Conservation (phyloP, 2,113 vertebrate species). For the Alexandromys fortis region DNA sequence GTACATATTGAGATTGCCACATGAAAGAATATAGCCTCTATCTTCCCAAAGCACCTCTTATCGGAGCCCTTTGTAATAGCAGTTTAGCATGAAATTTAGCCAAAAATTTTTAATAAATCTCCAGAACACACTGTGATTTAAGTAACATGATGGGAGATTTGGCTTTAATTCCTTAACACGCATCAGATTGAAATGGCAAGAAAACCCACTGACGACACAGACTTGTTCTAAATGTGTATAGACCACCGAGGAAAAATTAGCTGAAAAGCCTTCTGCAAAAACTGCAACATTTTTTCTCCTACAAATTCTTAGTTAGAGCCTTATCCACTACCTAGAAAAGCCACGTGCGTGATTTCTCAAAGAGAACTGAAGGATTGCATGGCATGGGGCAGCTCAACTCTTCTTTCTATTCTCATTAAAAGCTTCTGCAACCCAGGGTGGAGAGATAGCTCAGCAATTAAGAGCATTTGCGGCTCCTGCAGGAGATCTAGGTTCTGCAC, state of each 20-base stretch:
- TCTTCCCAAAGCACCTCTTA: constrained; percentile 47
- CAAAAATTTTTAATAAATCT: constrained; percentile 24
- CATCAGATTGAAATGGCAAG: constrained; percentile 9
- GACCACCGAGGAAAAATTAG: constrained; percentile 7
- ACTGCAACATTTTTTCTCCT: constrained; percentile 10
- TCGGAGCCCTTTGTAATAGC: constrained; percentile 28
- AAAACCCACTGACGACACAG: neutral
- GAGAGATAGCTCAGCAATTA: neutral
- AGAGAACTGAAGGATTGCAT: neutral
- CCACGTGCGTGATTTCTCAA: neutral
- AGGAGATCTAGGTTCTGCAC: neutral
- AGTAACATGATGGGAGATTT: neutral
- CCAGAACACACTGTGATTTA: constrained; percentile 15
- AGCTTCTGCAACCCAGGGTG: neutral
- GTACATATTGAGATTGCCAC: neutral
- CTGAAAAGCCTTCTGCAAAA: neutral
- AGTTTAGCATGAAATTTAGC: constrained; percentile 42
- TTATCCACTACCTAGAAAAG: constrained; percentile 19
- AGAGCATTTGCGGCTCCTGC: neutral
- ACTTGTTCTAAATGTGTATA: neutral
- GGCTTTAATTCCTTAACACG: constrained; percentile 3
- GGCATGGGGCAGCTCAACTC: neutral
- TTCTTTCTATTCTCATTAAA: constrained; percentile 36
- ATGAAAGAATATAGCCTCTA: constrained; percentile 55
- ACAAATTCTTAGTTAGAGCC: neutral